Evolutionary conservation across 2,797 vertebrate genomes (phyloP).

Genomic region (Tachyglossus aculeatus): DNA sequence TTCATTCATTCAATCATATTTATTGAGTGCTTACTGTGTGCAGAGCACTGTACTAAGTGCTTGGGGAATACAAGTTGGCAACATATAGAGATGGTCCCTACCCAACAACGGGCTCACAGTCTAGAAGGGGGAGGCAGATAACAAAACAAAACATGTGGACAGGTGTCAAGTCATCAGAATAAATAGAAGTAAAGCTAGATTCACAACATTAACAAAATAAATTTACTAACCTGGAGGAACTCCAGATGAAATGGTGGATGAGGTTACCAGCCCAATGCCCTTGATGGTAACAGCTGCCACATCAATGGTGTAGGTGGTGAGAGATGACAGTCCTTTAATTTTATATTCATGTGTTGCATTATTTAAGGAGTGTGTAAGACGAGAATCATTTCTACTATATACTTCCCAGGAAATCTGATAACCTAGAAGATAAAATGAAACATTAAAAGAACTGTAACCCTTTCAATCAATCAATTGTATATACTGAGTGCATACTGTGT

Average conservation of each 20-base stretch:
- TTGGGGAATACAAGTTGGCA: too few species aligned
- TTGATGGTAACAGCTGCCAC: constrained; percentile 85
- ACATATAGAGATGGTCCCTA: too few species aligned
- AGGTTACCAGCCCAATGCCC: constrained; percentile 80
- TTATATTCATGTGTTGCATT: constrained; percentile 88
- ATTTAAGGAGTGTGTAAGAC: constrained; percentile 74
- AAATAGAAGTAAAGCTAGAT: too few species aligned
- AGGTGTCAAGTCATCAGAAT: too few species aligned
- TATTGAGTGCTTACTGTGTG: too few species aligned
- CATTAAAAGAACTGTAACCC: not conserved
- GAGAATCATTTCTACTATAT: constrained; percentile 79
- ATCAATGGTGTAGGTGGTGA: constrained; percentile 89
- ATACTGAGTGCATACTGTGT: not conserved
- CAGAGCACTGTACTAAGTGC: too few species aligned
- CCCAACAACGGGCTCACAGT: too few species aligned
- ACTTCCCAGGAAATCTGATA: constrained; percentile 92
- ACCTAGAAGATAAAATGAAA: constrained; percentile 68
- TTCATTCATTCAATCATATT: too few species aligned
- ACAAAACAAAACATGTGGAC: too few species aligned
- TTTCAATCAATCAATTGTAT: not conserved
- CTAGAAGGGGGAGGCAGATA: too few species aligned
- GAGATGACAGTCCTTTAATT: constrained; percentile 87
- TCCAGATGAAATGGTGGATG: constrained; percentile 92
- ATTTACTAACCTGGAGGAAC: constrained; percentile 89
- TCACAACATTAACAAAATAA: too few species aligned